Base-by-base conservation (phyloP, 2,113 vertebrate species). In the Burhinus bistriatus region DNA sequence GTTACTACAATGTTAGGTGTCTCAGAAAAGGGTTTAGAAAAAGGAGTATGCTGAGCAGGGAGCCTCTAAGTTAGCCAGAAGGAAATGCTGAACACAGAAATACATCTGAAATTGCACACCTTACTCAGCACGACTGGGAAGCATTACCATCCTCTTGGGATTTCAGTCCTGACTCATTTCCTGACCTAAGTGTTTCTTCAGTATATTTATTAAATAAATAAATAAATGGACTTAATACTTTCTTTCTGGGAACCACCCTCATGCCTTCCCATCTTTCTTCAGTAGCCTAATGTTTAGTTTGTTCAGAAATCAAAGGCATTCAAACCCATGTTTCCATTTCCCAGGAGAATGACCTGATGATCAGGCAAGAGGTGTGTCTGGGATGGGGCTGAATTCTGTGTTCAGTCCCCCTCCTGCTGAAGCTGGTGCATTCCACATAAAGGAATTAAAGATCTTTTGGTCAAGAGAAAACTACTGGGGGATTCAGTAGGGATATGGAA, bases 51-150 rank as follows among this genome's bases (percentile, higher is more conserved):
- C 84, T 70, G 44, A 77, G 66, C 36, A 77, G 65, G 23, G 30
- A 71, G 26, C 36, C 69, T 93, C 66, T 65, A 36, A 75, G 57
- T 44, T 93, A 91, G 32, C 47, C 69, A 71, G 34, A 42, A 72
- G 52, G 77, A 95, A 91, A 82, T 82, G 57, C 89, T 96, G 93
- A 93, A 89, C 70, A 69, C 26, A 84, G 87, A 81, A 89, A 38
- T 71, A 55, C 52, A 47, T 73, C 42, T 87, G 87, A 81, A 87
- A 84, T 89, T 92, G 82, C 20, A 2, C 32, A 79, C 77, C 78
- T 94, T 89, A 72, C 15, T 96, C 88, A 91, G 93, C 81, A 91
- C 72, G 64, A 52, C 54, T 76, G 80, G 80, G 72, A 95, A 86
- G 47, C 17, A 70, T 76, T 79, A 36, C 36, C 15, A 57, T 82